These are phyloP conservation scores for Phenganax marumi DNA, from an alignment of 92 coral and sea anemone species.

Conservation along the genomic window DNA sequence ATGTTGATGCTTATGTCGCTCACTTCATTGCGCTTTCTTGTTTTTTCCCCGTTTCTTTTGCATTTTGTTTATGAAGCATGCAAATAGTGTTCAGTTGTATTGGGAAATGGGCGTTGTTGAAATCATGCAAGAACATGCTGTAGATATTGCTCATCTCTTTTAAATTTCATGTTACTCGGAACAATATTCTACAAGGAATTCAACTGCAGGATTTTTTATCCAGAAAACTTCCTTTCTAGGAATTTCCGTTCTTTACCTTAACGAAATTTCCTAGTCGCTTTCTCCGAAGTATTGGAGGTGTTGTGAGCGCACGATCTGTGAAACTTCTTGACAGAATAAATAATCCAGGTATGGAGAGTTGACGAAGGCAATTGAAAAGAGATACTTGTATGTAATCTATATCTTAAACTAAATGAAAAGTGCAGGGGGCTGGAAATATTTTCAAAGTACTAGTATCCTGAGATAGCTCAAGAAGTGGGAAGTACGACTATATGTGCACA, in stretches of 20 bases:
- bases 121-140: background rate
- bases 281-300: slow-evolving; percentile 82
- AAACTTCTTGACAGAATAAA: slow-evolving; percentile 89
- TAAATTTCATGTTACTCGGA: too few species aligned
- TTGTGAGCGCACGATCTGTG: slow-evolving; percentile 94
- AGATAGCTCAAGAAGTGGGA: too few species aligned
- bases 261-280: slow-evolving; percentile 85
- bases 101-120: background rate
- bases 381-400: background rate
- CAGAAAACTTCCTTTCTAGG: slow-evolving; percentile 56
- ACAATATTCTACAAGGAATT: background rate
- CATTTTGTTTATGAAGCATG: too few species aligned
- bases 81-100: too few species aligned
- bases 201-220: background rate
- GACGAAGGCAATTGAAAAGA: background rate
- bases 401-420: background rate
- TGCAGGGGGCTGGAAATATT: background rate
- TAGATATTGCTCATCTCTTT: too few species aligned
- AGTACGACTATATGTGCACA: too few species aligned
- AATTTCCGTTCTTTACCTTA: slow-evolving; percentile 91
- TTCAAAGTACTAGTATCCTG: too few species aligned
- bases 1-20: too few species aligned
- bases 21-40: too few species aligned
- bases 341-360: slow-evolving; percentile 70
- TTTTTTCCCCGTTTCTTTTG: too few species aligned